Percentiles rank a stretch among this genome's conserved stretches.
These are phyloP conservation scores for Odontomyia ornata DNA, from an alignment of 2,888 invertebrate genomes.

Conservation along the genomic window DNA sequence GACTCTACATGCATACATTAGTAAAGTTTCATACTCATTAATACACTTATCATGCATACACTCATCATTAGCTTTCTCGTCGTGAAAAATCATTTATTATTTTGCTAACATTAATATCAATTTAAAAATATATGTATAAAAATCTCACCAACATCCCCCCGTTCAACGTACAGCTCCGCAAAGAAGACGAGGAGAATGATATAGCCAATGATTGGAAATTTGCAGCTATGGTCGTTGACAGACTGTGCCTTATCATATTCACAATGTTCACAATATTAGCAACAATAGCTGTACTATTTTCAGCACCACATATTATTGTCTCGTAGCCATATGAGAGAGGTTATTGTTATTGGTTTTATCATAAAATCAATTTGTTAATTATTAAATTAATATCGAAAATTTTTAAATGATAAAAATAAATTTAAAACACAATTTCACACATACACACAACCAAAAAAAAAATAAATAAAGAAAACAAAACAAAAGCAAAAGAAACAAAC, in stretches of 20 bases:
- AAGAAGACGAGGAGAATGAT: conserved; percentile 93
- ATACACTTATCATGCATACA: no score
- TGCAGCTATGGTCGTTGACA: conserved; percentile 99
- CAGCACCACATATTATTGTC: conserved; percentile 84
- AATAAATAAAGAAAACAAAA: conserved; percentile 34
- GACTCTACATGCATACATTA: no score
- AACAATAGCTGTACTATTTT: conserved; percentile 95
- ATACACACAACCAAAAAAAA: conserved; percentile 12
- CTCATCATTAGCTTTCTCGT: no score
- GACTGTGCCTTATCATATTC: conserved; percentile 99
- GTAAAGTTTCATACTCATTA: no score
- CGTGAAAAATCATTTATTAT: no score
- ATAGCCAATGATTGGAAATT: conserved; percentile 99
- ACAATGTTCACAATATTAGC: conserved; percentile 97
- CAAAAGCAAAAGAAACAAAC: background rate
- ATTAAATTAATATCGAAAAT: conserved; percentile 66
- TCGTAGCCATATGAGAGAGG: conserved; percentile 67
- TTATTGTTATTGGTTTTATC: conserved; percentile 67
- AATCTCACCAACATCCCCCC: background rate
- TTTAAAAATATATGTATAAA: background rate
- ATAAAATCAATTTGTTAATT: conserved; percentile 67
- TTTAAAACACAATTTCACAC: conserved; percentile 34
- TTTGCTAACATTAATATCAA: no score
- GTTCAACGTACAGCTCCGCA: conserved; percentile 74
- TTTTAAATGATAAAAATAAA: conserved; percentile 60